Evolutionary conservation across 2,888 invertebrate species (phyloP).

Genomic region (Tipula helvola): DNA sequence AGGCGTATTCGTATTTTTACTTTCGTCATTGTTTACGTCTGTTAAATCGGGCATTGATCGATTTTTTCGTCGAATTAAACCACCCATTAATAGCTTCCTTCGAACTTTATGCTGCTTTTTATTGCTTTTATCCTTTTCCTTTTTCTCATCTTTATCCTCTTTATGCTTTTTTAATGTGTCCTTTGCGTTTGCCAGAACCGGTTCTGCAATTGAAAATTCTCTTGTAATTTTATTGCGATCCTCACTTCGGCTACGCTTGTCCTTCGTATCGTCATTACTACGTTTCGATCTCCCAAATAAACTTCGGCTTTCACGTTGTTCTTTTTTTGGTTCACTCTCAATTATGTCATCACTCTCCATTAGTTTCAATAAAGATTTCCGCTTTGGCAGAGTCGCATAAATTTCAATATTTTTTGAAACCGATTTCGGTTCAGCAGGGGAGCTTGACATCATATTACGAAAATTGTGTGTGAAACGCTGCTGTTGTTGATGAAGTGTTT

Average conservation of each 20-base stretch:
- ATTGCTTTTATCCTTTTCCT: conserved; percentile 57
- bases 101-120: conserved; percentile 87
- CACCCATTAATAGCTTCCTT: conserved; percentile 78
- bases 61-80: conserved; percentile 75
- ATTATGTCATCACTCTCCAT: conserved; percentile 48
- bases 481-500: conserved; percentile 32
- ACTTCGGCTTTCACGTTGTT: conserved; percentile 51
- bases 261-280: conserved; percentile 50
- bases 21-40: conserved; percentile 49
- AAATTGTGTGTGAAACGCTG: not conserved
- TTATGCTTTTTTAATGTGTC: conserved; percentile 44
- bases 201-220: conserved; percentile 56
- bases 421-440: conserved; percentile 36
- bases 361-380: conserved; percentile 57
- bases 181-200: conserved; percentile 38
- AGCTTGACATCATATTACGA: not conserved
- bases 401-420: conserved; percentile 65
- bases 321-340: conserved; percentile 62
- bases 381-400: conserved; percentile 82
- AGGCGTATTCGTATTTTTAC: conserved; percentile 26
- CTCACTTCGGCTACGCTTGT: conserved; percentile 72
- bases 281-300: conserved; percentile 56
- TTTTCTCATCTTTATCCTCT: conserved; percentile 48
- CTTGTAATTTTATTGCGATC: conserved; percentile 67
- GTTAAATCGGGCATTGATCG: conserved; percentile 85